Evolutionary conservation across 2,797 vertebrate genomes (phyloP), one percentile per base, ranked within the genome.

Genomic region (Protosalanx chinensis): DNA sequence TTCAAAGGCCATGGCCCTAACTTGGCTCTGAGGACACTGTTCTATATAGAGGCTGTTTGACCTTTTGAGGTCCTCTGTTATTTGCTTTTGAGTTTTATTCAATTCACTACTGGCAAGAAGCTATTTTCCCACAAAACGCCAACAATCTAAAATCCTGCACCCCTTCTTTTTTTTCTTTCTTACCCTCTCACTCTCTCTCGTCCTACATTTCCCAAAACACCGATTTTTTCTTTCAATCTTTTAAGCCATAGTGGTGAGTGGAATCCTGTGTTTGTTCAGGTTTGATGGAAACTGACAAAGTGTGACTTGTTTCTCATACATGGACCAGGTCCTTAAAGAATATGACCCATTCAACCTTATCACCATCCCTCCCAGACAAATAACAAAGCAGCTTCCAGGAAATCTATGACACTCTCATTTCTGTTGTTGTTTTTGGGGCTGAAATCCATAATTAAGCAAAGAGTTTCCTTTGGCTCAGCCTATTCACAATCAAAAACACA

Each of bases 121-220:
- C 72, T 65, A 72, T 67, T 78, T 92, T 93, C 90, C 89, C 90
- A 92, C 84, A 76, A 81, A 88, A 88, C 85, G 86, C 82, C 80
- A 73, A 29, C 20, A 72, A 76, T 64, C 58, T 75, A 65, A 76
- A 85, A 75, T 76, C 58, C 59, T 68, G 66, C 60, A 33, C 67
- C 66, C 70, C 51, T 51, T 51, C 57, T 60, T 59, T 61, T 59
- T 62, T 23, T 13, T 56, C 63, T 72, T 12, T 72, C 10, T 29
- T 16, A 62, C 35, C 75, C 15, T 58, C 10, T 10, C 27, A 57
- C 41, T 63, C 6, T 64, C 63, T 60, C 56, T 58, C 56, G n/a
- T 74, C 29, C 16, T 66, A 1, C 46, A 20, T 70, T 64, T 72
- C 30, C 59, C 76, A 68, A 69, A 74, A 75, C 61, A 2, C 10